Evolutionary conservation across 2,113 vertebrate species (phyloP).

Genomic region (Triplophysa siluroides): DNA sequence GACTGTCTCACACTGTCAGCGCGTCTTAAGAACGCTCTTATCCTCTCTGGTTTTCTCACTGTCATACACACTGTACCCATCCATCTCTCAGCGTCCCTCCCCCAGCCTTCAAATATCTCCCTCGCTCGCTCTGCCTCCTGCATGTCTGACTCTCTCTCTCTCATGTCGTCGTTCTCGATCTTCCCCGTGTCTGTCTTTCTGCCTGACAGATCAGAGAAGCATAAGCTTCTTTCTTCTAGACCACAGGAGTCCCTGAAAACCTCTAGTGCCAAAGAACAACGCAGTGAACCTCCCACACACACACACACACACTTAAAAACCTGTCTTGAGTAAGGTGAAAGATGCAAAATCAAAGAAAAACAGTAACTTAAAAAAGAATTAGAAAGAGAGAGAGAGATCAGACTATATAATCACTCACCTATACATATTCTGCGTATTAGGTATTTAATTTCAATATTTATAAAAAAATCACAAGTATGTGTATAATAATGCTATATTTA

Average conservation of each 20-base stretch:
- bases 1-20: constrained; percentile 35
- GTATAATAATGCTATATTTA: no score
- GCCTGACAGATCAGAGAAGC: constrained; percentile 55
- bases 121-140: constrained; percentile 8
- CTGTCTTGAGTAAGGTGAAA: constrained; percentile 39
- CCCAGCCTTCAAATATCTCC: neutral
- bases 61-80: constrained; percentile 46
- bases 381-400: no score
- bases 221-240: constrained; percentile 57
- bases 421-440: no score
- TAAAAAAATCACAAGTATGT: no score
- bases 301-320: constrained; percentile 24
- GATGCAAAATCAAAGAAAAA: constrained; percentile 20
- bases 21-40: neutral
- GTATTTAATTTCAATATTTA: no score
- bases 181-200: constrained; percentile 57
- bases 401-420: no score
- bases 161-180: constrained; percentile 55
- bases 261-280: constrained; percentile 53
- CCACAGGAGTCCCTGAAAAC: constrained; percentile 50
- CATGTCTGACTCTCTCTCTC: constrained; percentile 36
- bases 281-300: constrained; percentile 33
- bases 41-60: constrained; percentile 18
- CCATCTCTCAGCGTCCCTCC: neutral
- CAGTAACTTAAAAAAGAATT: neutral